phyloP scores from a whole-genome alignment of 2,113 vertebrate genomes.

The Pholis gunnellus region DNA sequence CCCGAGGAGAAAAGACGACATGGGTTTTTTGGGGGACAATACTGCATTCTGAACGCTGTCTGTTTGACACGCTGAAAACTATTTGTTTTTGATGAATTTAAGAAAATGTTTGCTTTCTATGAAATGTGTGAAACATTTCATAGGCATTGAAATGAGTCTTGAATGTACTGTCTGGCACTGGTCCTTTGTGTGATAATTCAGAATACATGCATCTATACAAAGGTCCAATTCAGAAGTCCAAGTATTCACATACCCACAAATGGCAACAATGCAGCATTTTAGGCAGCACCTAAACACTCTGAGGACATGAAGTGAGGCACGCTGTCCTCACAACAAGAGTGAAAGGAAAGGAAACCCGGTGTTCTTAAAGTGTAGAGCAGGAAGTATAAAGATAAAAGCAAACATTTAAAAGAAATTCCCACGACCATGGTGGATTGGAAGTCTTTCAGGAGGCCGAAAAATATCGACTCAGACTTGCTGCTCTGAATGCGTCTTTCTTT shows the following conservation, averaged over 20 bases:
- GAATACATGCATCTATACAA: neutral
- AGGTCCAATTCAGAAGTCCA: neutral
- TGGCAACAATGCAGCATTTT: neutral
- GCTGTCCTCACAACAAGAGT: neutral
- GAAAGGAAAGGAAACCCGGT: neutral
- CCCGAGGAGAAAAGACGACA: neutral
- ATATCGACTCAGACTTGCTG: neutral
- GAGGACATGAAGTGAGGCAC: neutral
- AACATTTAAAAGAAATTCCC: neutral
- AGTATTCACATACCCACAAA: neutral
- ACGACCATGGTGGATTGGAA: neutral
- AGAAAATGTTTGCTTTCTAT: neutral
- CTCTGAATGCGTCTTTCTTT: neutral
- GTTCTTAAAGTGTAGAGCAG: neutral
- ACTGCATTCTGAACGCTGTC: too few species aligned
- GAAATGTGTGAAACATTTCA: neutral
- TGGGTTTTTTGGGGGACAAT: neutral
- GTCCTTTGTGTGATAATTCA: neutral
- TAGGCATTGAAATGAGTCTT: neutral
- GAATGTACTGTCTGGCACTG: neutral
- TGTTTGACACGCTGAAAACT: neutral
- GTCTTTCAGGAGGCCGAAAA: constrained; percentile 1
- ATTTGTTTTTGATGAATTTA: neutral
- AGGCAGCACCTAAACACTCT: neutral
- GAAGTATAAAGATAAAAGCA: constrained; percentile 11